Base-by-base conservation (phyloP, 64 coral and sea anemone genomes). In the Catalaphyllia jardinei region DNA sequence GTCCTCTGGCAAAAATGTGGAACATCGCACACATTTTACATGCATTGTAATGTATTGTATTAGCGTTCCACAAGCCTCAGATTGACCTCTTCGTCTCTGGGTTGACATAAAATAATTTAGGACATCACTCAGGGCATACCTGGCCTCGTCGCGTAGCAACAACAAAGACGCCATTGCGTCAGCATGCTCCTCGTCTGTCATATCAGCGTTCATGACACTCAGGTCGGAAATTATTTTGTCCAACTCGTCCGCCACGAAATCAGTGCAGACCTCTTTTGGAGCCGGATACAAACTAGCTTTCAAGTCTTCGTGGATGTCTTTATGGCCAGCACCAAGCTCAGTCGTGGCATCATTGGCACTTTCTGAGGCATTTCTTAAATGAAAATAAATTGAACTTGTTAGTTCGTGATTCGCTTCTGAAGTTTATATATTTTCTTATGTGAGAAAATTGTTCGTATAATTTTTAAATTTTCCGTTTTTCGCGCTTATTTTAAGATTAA, bases 181-280 rank as follows among this genome's bases (percentile, higher is more conserved):
- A 17, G 35, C 73, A 17, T 76, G 73, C 33, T 76, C 73, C 11
- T 49, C 73, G 11, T 76, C 73, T 39, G 73, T 76, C 73, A 76
- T 76, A 14, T 76, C 73, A 12, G 73, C 73, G 13, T 38, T 49
- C 73, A 76, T 76, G 38, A 42, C 30, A 12, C 35, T 76, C 13
- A 76, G 13, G 3, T 76, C 29, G 4, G 29, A 38, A 22, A 76
- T 20, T 76, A 76, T 76, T 76, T 76, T 76, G 35, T 31, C 31
- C 31, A 76, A 28, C 31, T 76, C 73, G 17, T 76, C 73, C 31
- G 73, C 31, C 4, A 49, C 73, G 16, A 76, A 76, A 10, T 76
- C 31, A 33, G 38, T 42, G 73, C 73, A 76, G 19, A 10, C 50
- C 22, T 76, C 73, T 49, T 76, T 0, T 20, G 73, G 73, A 18